Evolutionary conservation across 2,888 invertebrate species (phyloP), one percentile per base, ranked within the genome.

Genomic region (Frankliniella intonsa): DNA sequence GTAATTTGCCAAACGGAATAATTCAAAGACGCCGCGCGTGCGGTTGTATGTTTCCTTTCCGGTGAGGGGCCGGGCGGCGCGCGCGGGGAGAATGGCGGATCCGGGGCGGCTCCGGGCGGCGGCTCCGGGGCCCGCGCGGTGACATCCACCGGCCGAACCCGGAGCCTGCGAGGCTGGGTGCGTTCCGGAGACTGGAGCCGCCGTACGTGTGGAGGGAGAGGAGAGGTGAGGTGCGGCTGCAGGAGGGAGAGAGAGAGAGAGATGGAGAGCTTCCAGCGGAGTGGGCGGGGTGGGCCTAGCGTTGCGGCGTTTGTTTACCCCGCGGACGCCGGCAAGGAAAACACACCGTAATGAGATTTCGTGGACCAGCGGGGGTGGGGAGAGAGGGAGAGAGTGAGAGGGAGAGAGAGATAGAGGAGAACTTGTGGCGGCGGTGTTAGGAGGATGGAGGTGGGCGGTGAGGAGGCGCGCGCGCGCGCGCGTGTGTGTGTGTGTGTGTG

Each of bases 241-340:
- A n/a, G n/a, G 62, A 62, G 55, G 14, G 51, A 51, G 51, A 51
- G 9, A 51, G 51, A 51, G 55, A 55, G 55, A 55, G 55, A 55
- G 55, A 55, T 12, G 55, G 55, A 62, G 5, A 62, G 62, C 0
- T 19, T 62, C 19, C 17, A 8, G 9, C 19, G 62, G 25, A 25
- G 25, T 9, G 69, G 22, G 9, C 9, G 25, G 22, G 25, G 69
- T 9, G 69, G 22, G 69, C 69, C 14, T 55, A 17, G 55, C 22
- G 69, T 0, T 7, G 69, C 69, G 22, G 69, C 69, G 69, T 76
- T 22, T 76, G 69, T 76, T 76, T 76, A 25, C 69, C 69, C 69
- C 69, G 69, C 69, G 69, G 69, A 76, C 69, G 69, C 25, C 69
- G 69, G 69, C 69, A 76, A 76, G 69, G 69, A 76, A 76, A 76